phyloP scores from a whole-genome alignment of 2,888 invertebrate genomes.

The Pachydiplax longipennis region DNA sequence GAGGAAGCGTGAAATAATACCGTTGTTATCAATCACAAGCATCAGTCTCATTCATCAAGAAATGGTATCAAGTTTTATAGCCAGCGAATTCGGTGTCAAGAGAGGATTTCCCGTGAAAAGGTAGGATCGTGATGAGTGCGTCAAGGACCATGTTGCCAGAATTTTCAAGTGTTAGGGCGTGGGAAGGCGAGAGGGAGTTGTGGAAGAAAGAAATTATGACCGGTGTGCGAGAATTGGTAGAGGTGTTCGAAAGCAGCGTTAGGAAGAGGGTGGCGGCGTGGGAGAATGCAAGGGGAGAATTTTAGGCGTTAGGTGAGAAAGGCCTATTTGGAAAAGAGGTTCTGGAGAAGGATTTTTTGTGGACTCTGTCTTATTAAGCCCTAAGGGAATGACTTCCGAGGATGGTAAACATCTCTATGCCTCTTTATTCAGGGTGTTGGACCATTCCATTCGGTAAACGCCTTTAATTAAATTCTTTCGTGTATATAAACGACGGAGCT shows the following conservation, averaged over 20 bases:
- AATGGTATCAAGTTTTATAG: too few relatives aligned
- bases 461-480: background rate
- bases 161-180: background rate
- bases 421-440: background rate
- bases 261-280: background rate
- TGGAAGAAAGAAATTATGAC: background rate
- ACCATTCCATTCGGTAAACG: background rate
- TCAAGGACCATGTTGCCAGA: background rate
- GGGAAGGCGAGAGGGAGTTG: background rate
- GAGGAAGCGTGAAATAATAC: too few relatives aligned
- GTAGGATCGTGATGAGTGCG: background rate
- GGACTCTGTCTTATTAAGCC: background rate
- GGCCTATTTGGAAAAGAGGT: background rate
- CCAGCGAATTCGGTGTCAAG: too few relatives aligned
- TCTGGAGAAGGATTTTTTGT: background rate
- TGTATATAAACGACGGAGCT: background rate
- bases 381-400: background rate
- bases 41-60: too few relatives aligned
- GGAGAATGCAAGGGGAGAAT: background rate
- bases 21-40: too few relatives aligned
- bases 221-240: background rate
- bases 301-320: background rate
- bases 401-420: background rate
- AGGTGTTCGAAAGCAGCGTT: background rate
- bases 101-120: background rate